A percentile compares a stretch with the other conserved stretches of the same genome.
Conservation (phyloP, 2,888 invertebrate genomes). For the Apotomis betuletana region DNA sequence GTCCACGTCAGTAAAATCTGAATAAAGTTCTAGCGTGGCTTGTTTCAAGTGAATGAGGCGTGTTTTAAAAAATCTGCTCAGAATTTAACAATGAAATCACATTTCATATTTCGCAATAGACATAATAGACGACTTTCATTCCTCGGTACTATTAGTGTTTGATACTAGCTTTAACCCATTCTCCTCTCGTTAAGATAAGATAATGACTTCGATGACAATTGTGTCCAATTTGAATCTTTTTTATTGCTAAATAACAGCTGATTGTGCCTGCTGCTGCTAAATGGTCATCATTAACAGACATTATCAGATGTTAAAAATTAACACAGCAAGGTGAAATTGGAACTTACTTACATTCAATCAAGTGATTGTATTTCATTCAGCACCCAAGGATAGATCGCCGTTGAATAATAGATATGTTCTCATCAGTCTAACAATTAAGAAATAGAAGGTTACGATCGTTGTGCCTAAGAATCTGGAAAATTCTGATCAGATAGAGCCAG, state of each 20-base stretch:
- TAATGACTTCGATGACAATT: slow-evolving; percentile 41
- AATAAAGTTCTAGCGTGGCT: slow-evolving; percentile 6
- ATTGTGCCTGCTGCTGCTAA: too few species aligned
- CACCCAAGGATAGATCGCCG: slow-evolving; percentile 3
- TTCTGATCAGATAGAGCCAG: slow-evolving; percentile 38
- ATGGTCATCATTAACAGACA: too few species aligned
- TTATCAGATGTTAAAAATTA: too few species aligned
- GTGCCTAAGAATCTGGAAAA: slow-evolving; percentile 28
- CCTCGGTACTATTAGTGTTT: slow-evolving; percentile 39
- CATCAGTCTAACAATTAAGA: slow-evolving; percentile 32
- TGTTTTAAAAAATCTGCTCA: not conserved
- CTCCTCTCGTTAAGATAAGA: too few species aligned
- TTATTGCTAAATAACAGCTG: too few species aligned
- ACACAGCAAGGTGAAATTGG: too few species aligned
- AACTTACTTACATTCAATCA: too few species aligned
- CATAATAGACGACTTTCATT: slow-evolving; percentile 44
- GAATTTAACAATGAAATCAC: not conserved
- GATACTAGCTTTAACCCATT: too few species aligned
- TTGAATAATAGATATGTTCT: slow-evolving; percentile 18
- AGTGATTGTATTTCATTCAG: not conserved
- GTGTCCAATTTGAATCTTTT: not conserved
- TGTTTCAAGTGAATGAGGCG: not conserved
- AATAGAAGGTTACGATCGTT: slow-evolving; percentile 31
- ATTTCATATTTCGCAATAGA: not conserved
- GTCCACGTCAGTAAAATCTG: slow-evolving; percentile 19